Base-by-base conservation (phyloP, 2,113 vertebrate genomes). In the Cercocebus atys region DNA sequence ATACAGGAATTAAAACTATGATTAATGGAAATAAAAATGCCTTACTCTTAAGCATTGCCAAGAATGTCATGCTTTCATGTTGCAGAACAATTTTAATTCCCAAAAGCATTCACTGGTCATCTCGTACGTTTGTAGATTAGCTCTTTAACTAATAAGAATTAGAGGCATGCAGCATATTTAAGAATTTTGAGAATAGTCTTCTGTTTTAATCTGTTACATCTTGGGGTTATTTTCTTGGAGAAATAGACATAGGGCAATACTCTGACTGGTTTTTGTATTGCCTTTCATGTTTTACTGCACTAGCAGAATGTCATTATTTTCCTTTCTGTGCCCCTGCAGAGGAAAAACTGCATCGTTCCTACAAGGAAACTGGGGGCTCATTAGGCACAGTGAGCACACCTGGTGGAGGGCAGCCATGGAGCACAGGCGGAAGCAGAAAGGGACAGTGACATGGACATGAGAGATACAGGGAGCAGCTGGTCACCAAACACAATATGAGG, bases 131-230 rank as follows among this genome's bases (percentile, higher is more conserved):
- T 97, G 96, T 75, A 78, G n/a, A 83, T 92, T 66, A 92, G 47
- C 72, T 94, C 87, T 92, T 88, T 95, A 76, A 95, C 93, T 40
- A 89, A 93, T 93, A 84, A 52, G 96, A 86, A 97, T 2, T 13
- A 87, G 25, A 43, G 82, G 23, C 66, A 38, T 72, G 8, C 2
- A 35, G 38, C 22, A 52, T 59, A 75, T 87, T 90, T 87, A 64
- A 80, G 27, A 38, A 3, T 57, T 27, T 35, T 38, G 50, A 95
- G 76, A 59, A 38, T 40, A 32, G 6, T 91, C 45, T 80, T 97
- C n/a, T 47, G 18, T 92, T 97, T 2, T 0, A 16, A 72, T 35
- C 78, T 61, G 27, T 30, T 95, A 94, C 4, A 38, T 68, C 61
- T 75, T 59, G 40, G 35, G 76, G 82, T 87, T 91, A 27, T 68